Evolutionary conservation across 2,888 invertebrate species (phyloP), one percentile per base, ranked within the genome.

Genomic region (Linyphia triangularis): DNA sequence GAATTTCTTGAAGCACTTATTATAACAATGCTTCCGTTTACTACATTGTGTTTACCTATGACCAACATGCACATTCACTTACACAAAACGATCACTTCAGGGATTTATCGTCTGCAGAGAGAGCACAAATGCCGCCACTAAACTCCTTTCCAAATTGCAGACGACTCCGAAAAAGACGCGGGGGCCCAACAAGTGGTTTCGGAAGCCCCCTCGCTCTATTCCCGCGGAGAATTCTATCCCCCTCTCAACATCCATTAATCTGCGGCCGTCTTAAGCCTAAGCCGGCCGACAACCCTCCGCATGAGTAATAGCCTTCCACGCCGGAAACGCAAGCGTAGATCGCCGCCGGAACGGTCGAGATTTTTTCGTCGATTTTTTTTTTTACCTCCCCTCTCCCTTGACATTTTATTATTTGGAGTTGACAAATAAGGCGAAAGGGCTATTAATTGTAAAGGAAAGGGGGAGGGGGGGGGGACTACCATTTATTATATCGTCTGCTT

Each of bases 381-480:
- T 16, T 43, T 10, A 30, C 57, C 19, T 30, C 19, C 28, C 16
- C 7, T 40, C 13, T 72, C 30, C 63, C 28, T 57, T 65, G 77
- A 85, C 85, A 85, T 85, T 85, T 77, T 85, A 77, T 85, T 85
- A 51, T 26, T 51, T 43, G 81, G 72, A 69, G 75, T 85, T 85
- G 85, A 85, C 85, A 85, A 85, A 85, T 85, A 85, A 78, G n/a
- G n/a, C n/a, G n/a, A n/a, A n/a, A n/a, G 85, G 69, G 40, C 85
- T 78, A 85, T 85, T 85, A 85, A 85, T 85, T 85, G 85, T 65
- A 57, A 22, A 37, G 24, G n/a, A 75, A 57, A 10, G 75, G 26
- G 40, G 57, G 22, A 67, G 33, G 57, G 70, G 72, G 43, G 37
- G 75, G 33, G 9, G 40, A 65, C 24, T 26, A 40, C 70, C 69